Evolutionary conservation across 1,140 invertebrate genomes (phyloP).

Genomic region (Conopomorpha cramerella): DNA sequence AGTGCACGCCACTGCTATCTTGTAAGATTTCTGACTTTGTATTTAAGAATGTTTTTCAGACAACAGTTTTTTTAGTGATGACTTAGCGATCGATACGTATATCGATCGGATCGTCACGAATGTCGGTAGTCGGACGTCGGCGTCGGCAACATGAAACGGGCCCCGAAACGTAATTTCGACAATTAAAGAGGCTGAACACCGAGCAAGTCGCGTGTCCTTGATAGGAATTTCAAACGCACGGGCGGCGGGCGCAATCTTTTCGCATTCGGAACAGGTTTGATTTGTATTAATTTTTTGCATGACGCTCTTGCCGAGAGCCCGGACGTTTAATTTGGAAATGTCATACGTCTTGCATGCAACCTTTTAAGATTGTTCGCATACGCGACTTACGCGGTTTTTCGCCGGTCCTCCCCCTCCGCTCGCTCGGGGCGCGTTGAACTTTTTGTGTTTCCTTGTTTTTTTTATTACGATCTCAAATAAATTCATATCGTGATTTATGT

Average conservation of each 20-base stretch:
- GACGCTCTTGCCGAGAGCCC: too few relatives aligned
- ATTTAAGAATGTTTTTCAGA: too few relatives aligned
- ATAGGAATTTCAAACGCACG: slow-evolving; percentile 26
- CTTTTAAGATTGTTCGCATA: slow-evolving; percentile 3
- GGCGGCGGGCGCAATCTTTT: too few relatives aligned
- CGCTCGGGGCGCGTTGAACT: slow-evolving; percentile 9
- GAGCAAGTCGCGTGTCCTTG: slow-evolving; percentile 40
- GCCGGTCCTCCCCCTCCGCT: slow-evolving; percentile 24
- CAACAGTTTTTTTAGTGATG: too few relatives aligned
- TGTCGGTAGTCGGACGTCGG: slow-evolving; percentile 11
- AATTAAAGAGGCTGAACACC: slow-evolving; percentile 46
- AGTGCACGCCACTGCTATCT: too few relatives aligned
- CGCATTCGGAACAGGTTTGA: slow-evolving; percentile 6
- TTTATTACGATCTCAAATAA: too few relatives aligned
- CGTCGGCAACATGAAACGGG: slow-evolving; percentile 22
- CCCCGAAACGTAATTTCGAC: slow-evolving; percentile 32
- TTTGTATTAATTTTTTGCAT: slow-evolving; percentile 15
- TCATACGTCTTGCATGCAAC: slow-evolving; percentile 8
- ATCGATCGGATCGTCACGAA: slow-evolving; percentile 1
- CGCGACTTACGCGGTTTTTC: slow-evolving; percentile 10
- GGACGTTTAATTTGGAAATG: slow-evolving; percentile 22
- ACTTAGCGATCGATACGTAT: too few relatives aligned
- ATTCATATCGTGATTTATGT: neutral
- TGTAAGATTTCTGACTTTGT: too few relatives aligned
- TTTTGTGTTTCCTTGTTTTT: too few relatives aligned